Percentiles rank a stretch among this genome's conserved stretches.
phyloP scores from a whole-genome alignment of 2,888 invertebrate genomes.

The Ophioninae sp. region DNA sequence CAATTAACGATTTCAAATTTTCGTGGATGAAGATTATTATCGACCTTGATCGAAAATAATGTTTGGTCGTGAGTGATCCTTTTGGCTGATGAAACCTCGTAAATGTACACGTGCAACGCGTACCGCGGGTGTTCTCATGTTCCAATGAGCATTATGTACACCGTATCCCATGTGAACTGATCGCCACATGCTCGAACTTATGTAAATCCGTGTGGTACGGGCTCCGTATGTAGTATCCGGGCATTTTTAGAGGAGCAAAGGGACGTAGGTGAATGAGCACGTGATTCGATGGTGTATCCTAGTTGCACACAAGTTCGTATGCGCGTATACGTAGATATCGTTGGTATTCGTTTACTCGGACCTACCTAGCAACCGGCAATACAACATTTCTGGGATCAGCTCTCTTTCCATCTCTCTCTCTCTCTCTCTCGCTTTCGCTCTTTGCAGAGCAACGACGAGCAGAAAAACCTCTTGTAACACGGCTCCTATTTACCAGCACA shows the following conservation, averaged over 20 bases:
- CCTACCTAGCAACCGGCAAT: constrained; percentile 46
- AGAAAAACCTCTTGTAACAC: constrained; percentile 56
- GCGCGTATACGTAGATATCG: not conserved
- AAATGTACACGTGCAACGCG: constrained; percentile 45
- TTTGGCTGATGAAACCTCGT: constrained; percentile 28
- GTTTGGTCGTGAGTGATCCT: constrained; percentile 9
- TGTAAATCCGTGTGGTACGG: constrained; percentile 38
- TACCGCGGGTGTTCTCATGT: constrained; percentile 59
- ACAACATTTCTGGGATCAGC: constrained; percentile 44
- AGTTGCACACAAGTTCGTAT: constrained; percentile 20
- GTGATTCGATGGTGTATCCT: constrained; percentile 56
- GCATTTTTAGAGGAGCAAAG: constrained; percentile 36
- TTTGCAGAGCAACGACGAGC: constrained; percentile 32
- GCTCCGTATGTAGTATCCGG: constrained; percentile 18
- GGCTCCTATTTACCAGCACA: constrained; percentile 65
- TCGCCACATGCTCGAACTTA: constrained; percentile 45
- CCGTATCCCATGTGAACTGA: constrained; percentile 55
- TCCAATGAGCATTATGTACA: constrained; percentile 47
- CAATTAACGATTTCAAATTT: not conserved
- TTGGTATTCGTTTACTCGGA: constrained; percentile 30
- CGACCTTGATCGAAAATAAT: not conserved
- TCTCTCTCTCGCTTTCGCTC: constrained; percentile 54
- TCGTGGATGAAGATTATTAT: not conserved
- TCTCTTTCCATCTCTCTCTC: constrained; percentile 57
- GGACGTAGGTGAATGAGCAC: constrained; percentile 61